Conservation (phyloP, 2,797 vertebrate species). For the Eulemur albifrons region DNA sequence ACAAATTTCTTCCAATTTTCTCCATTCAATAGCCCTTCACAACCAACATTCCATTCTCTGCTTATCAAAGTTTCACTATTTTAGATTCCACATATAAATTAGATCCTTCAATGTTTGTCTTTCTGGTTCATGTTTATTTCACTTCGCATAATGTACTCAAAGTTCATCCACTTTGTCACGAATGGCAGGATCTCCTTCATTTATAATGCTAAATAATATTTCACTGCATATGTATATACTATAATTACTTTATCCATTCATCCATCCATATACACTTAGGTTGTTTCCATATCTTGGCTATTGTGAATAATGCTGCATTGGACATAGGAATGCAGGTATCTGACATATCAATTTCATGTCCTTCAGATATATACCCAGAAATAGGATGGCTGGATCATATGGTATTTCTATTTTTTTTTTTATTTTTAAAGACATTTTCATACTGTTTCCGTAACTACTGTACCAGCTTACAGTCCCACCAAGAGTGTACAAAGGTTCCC, state of each 20-base stretch:
- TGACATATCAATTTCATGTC: neutral
- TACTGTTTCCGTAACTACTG: neutral
- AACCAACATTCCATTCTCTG: neutral
- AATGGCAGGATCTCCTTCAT: no score
- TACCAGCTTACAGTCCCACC: neutral
- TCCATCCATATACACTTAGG: no score
- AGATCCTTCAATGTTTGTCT: neutral
- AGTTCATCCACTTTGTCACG: no score
- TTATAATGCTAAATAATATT: no score
- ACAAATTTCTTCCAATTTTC: neutral
- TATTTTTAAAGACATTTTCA: neutral
- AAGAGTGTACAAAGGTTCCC: neutral
- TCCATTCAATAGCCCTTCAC: neutral
- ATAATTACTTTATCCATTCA: no score
- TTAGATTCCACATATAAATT: neutral
- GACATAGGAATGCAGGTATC: neutral
- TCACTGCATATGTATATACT: no score
- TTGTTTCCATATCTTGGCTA: no score
- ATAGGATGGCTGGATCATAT: neutral
- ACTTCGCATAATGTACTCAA: neutral
- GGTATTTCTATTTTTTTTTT: neutral
- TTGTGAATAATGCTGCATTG: neutral
- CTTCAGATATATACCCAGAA: neutral
- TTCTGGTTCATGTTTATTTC: neutral
- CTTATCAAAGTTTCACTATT: neutral